Evolutionary conservation across 2,113 vertebrate genomes (phyloP).

Genomic region (Rhinolophus ferrumequinum): DNA sequence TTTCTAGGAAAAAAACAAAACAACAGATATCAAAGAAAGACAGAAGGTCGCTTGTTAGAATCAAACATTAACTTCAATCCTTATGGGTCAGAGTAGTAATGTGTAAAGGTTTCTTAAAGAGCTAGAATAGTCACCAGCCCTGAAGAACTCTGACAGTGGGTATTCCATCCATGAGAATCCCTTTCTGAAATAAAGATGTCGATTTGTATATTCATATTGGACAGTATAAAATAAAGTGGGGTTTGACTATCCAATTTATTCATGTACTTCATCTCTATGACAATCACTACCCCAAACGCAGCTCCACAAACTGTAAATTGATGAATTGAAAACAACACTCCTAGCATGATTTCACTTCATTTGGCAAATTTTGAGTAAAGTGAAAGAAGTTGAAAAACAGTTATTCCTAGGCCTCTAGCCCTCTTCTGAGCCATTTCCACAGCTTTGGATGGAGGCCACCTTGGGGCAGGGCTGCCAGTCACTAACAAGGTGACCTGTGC

Average conservation of each 20-base stretch:
- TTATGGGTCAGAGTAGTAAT: neutral
- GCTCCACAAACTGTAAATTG: neutral
- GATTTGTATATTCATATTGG: neutral
- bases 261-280: neutral
- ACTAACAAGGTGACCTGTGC: neutral
- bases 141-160: neutral
- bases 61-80: neutral
- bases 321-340: neutral
- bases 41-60: neutral
- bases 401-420: neutral
- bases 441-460: neutral
- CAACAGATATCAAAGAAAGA: neutral
- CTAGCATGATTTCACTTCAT: neutral
- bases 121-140: neutral
- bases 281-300: neutral
- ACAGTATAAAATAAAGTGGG: neutral
- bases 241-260: neutral
- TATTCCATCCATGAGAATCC: neutral
- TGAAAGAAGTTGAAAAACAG: neutral
- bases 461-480: fast-evolving
- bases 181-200: neutral
- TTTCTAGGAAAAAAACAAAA: neutral
- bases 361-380: neutral
- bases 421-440: neutral
- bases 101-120: neutral